Evolutionary conservation across 2,113 vertebrate species (phyloP).

Genomic region (Pterocles burchelli): DNA sequence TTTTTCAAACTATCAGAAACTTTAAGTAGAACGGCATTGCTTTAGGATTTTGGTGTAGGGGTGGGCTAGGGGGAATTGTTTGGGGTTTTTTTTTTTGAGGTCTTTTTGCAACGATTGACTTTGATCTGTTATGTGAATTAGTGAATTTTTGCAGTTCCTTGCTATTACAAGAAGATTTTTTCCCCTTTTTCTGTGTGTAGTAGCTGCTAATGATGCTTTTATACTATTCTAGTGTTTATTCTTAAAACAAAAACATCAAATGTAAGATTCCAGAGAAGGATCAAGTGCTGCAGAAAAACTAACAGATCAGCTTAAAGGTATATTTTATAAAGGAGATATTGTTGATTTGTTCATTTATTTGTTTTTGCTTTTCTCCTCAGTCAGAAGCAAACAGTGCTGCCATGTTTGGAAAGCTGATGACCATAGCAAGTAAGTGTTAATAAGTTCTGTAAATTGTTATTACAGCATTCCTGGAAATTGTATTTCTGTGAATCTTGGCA

Average conservation of each 20-base stretch:
- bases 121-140: neutral
- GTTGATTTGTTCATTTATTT: neutral
- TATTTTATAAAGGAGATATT: neutral
- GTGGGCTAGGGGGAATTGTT: neutral
- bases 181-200: neutral
- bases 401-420: slow-evolving; percentile 98
- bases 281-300: neutral
- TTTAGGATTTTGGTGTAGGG: neutral
- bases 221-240: neutral
- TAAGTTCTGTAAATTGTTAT: neutral
- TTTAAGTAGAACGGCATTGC: neutral
- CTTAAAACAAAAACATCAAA: neutral
- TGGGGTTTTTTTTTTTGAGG: neutral
- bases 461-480: neutral
- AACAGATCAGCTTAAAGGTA: neutral
- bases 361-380: slow-evolving; percentile 75
- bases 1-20: neutral
- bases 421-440: slow-evolving; percentile 91
- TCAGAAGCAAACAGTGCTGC: slow-evolving; percentile 93
- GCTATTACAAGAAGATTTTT: neutral
- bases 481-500: neutral
- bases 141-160: neutral
- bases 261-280: neutral
- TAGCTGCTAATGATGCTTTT: neutral
- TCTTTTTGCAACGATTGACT: neutral